Conservation (phyloP, 2,113 vertebrate species). For the Nanorana parkeri region DNA sequence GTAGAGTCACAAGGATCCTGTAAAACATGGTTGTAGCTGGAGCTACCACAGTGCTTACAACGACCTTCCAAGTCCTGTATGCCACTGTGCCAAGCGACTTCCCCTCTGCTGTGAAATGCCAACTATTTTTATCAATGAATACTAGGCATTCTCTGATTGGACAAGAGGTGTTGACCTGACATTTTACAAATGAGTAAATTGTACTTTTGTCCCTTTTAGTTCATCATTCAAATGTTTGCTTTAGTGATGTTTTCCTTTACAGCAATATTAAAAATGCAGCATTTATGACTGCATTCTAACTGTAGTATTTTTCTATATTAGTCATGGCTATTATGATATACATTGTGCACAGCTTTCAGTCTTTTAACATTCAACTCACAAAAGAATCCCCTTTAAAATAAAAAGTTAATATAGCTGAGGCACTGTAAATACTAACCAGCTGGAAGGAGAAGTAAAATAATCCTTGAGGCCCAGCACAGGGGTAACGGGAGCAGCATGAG, state of each 20-base stretch:
- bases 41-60: too few relatives aligned
- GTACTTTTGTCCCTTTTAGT: neutral
- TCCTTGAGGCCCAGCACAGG: slow-evolving; percentile 40
- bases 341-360: slow-evolving; percentile 4
- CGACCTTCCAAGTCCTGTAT: too few relatives aligned
- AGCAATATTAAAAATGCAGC: neutral
- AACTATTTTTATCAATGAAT: too few relatives aligned
- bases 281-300: neutral
- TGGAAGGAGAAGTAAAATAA: slow-evolving; percentile 36
- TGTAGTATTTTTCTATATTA: slow-evolving; percentile 5
- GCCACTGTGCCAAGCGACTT: too few relatives aligned
- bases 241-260: neutral
- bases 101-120: too few relatives aligned
- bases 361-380: slow-evolving; percentile 30
- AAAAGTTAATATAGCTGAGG: slow-evolving; percentile 43
- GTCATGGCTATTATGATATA: neutral
- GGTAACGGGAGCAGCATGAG: slow-evolving; percentile 37
- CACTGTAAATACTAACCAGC: slow-evolving; percentile 38
- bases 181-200: too few relatives aligned
- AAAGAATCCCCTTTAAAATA: slow-evolving; percentile 34
- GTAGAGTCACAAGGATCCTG: too few relatives aligned
- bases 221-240: neutral
- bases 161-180: too few relatives aligned
- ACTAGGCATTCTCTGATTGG: too few relatives aligned
- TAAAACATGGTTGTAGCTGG: too few relatives aligned